Evolutionary conservation across 2,797 vertebrate genomes (phyloP).

Genomic region (Sebastes ruberrimus): DNA sequence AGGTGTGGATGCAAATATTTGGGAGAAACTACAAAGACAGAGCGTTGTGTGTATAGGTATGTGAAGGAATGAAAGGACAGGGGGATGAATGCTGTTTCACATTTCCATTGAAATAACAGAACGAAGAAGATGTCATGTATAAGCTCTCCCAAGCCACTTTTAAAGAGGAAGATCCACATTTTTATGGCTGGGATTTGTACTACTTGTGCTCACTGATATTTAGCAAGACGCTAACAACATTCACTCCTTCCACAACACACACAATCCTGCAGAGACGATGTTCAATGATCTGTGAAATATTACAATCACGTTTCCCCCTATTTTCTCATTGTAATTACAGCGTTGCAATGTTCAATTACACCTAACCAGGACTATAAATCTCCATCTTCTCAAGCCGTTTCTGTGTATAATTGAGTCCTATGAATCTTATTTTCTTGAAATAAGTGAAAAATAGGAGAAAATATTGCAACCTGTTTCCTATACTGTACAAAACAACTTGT

Average conservation of each 20-base stretch:
- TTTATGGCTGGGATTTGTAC: not conserved
- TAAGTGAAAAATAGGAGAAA: not conserved
- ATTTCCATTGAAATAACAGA: slow-evolving; percentile 1
- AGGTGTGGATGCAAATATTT: slow-evolving; percentile 8
- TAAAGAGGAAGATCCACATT: not conserved
- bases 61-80: not conserved
- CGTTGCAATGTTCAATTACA: not conserved
- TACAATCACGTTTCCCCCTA: not conserved
- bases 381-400: not conserved
- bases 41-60: not conserved
- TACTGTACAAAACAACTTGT: not conserved
- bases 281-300: not conserved
- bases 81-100: not conserved
- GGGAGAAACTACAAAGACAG: slow-evolving; percentile 1
- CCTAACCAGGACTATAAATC: not conserved
- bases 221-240: not conserved
- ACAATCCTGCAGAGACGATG: not conserved
- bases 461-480: not conserved
- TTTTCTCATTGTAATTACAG: not conserved
- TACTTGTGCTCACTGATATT: not conserved
- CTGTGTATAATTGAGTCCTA: not conserved
- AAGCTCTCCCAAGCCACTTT: not conserved
- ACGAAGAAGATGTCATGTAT: not conserved
- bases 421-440: not conserved
- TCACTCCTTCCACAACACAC: not conserved